Evolutionary conservation across 2,888 invertebrate genomes (phyloP), one percentile per base, ranked within the genome.

Genomic region (Branchipolynoe longqiensis): DNA sequence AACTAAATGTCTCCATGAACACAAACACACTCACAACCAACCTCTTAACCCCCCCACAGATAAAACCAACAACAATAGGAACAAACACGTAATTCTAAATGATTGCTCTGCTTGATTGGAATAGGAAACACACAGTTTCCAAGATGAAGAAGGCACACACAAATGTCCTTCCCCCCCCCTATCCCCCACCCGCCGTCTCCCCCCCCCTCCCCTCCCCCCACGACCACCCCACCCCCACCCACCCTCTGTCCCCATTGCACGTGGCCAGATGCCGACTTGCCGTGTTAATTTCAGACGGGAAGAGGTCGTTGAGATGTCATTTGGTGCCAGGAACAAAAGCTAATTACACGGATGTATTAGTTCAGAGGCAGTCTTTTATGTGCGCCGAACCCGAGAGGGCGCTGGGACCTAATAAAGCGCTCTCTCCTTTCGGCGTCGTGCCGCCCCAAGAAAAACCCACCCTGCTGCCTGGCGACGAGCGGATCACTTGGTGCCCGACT

Each of bases 71-170:
- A 69, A 14, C 38, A 38, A 25, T 62, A 28, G 56, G 18, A 56
- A 62, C 14, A 62, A 69, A 69, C 33, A 18, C 12, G 8, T 4
- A 4, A 33, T 69, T 33, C 22, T 38, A 12, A 18, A 12, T 69
- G 69, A 69, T 69, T 69, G 69, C 38, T 36, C 18, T 69, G 36
- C 38, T 69, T 69, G 69, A 69, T 69, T 69, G 69, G 69, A 36
- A 8, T 1, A 22, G 69, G 36, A 69, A 62, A 38, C 69, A 33
- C 25, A 33, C 18, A 36, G 33, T 33, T 33, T 33, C 69, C 22
- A 14, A 6, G 4, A 12, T 69, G 36, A 38, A 33, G 38, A 69
- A 22, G 38, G 18, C 14, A 33, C 1, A 69, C 0, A 8, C 12
- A 58, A 8, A 58, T n/a, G n/a, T 4, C 48, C 48, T 8, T 12